Conservation (phyloP, 2,888 invertebrate species). For the Troglohyphantes excavatus region DNA sequence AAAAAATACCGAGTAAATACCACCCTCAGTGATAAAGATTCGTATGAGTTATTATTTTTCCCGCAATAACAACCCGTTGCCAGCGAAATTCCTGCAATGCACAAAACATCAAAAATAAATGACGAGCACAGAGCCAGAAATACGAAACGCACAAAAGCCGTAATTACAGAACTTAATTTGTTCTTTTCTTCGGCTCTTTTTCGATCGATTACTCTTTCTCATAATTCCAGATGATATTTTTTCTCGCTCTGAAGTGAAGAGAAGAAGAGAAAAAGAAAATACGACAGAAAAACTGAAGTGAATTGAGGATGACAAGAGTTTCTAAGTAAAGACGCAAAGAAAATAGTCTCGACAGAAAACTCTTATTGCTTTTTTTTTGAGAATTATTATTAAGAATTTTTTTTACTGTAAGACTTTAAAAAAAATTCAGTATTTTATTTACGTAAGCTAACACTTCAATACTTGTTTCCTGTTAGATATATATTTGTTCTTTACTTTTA, state of each 20-base stretch:
- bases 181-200: background rate
- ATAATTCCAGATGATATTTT: constrained; percentile 28
- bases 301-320: constrained; percentile 28
- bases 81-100: background rate
- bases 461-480: too few relatives aligned
- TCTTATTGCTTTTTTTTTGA: too few relatives aligned
- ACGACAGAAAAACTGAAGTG: constrained; percentile 1
- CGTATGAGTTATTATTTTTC: background rate
- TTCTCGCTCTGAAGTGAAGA: background rate
- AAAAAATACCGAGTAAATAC: background rate
- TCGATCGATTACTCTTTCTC: constrained; percentile 28
- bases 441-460: too few relatives aligned
- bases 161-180: constrained; percentile 50
- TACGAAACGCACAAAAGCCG: constrained; percentile 26
- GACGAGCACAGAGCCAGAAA: background rate
- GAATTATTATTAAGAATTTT: too few relatives aligned
- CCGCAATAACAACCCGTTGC: background rate
- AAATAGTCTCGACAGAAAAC: background rate
- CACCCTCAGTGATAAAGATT: background rate
- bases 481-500: too few relatives aligned
- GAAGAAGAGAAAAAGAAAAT: background rate
- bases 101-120: background rate
- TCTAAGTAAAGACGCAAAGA: constrained; percentile 3
- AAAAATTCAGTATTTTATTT: too few relatives aligned
- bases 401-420: too few relatives aligned